Evolutionary conservation across 2,797 vertebrate species (phyloP).

Genomic region (Oreortyx pictus): DNA sequence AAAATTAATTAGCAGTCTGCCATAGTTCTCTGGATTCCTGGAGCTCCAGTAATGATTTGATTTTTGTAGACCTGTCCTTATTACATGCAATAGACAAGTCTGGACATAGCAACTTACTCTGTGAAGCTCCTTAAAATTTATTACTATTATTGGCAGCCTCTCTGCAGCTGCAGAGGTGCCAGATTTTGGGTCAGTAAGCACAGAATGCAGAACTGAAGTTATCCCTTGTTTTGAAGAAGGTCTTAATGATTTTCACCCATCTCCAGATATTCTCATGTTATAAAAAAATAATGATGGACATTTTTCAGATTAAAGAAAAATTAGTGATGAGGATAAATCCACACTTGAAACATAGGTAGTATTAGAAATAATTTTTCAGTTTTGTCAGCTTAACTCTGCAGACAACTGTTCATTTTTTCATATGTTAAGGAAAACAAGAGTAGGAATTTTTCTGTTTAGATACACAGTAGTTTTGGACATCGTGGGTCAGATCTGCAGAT

Average conservation of each 20-base stretch:
- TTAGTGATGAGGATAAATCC: not conserved
- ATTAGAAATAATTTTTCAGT: slow-evolving; percentile 10
- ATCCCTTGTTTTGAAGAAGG: not conserved
- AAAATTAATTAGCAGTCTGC: slow-evolving; percentile 81
- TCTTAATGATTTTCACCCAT: not conserved
- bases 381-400: not conserved
- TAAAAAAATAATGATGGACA: not conserved
- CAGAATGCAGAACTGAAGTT: not conserved
- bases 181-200: slow-evolving; percentile 2
- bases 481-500: not conserved
- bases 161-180: not conserved
- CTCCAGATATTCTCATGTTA: not conserved
- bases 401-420: not conserved
- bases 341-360: not conserved
- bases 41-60: slow-evolving; percentile 74
- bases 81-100: slow-evolving; percentile 74
- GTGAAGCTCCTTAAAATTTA: slow-evolving; percentile 22
- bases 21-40: slow-evolving; percentile 69
- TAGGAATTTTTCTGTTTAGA: not conserved
- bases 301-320: not conserved
- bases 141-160: slow-evolving; percentile 3
- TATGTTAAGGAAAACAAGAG: not conserved
- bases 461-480: not conserved
- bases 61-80: slow-evolving; percentile 69
- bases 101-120: slow-evolving; percentile 70